Conservation (phyloP, 2,113 vertebrate species). For the Talpa occidentalis region DNA sequence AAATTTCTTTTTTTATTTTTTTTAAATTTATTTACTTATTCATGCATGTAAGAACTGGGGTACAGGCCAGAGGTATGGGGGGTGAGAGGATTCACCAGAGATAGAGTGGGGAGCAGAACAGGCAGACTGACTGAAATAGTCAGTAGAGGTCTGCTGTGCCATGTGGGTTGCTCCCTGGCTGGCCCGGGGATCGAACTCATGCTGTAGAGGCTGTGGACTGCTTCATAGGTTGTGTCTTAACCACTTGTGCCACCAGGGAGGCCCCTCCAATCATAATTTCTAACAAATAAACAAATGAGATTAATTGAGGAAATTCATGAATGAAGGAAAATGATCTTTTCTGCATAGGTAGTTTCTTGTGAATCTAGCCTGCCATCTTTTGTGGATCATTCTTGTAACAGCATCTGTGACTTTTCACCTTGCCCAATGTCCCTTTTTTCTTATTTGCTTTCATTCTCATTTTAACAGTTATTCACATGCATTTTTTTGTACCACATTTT, state of each 20-base stretch:
- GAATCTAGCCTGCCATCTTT: background rate
- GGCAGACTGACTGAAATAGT: no score
- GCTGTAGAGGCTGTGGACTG: no score
- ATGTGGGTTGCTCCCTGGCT: no score
- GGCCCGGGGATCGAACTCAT: no score
- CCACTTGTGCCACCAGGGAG: no score
- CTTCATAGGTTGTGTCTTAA: no score
- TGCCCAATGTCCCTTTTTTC: background rate
- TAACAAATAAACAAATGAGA: background rate
- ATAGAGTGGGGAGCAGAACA: no score
- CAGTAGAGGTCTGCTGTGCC: no score
- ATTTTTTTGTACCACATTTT: background rate
- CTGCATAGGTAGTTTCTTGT: background rate
- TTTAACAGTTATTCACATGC: background rate
- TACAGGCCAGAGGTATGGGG: no score
- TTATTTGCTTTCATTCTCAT: background rate
- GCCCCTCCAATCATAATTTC: background rate
- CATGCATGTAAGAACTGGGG: no score
- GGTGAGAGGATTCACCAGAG: no score
- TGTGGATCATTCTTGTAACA: background rate
- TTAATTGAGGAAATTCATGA: background rate
- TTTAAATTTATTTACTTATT: no score
- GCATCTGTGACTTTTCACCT: background rate
- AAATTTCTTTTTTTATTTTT: background rate
- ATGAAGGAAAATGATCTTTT: background rate